A percentile compares a stretch with the other conserved stretches of the same genome.
Conservation (phyloP, 2,113 vertebrate genomes). For the Callipepla squamata region DNA sequence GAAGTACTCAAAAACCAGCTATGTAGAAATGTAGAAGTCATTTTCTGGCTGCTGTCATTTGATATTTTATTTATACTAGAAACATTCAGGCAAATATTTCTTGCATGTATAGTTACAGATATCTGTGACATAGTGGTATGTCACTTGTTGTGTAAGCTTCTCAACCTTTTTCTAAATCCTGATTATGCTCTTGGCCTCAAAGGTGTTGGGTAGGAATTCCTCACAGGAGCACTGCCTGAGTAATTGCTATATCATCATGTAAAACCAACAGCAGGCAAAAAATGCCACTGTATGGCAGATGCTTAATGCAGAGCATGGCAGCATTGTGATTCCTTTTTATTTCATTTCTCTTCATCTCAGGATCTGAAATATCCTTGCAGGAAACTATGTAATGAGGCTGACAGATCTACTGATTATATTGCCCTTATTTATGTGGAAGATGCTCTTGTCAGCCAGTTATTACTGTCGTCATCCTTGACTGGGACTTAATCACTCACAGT, state of each 20-base stretch:
- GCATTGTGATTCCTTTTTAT: background rate
- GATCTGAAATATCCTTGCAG: background rate
- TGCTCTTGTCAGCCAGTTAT: slow-evolving; percentile 4
- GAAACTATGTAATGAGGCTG: background rate
- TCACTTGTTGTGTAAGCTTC: background rate
- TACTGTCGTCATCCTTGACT: background rate
- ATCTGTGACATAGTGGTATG: background rate
- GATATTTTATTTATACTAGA: background rate
- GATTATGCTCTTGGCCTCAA: background rate
- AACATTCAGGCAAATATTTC: background rate
- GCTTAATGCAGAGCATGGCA: background rate
- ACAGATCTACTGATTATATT: background rate
- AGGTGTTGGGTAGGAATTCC: background rate
- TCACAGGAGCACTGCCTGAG: background rate
- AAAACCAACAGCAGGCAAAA: background rate
- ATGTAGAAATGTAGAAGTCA: background rate
- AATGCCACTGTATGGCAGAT: background rate
- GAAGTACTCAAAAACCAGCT: background rate
- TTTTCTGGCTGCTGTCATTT: background rate
- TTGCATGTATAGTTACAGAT: background rate
- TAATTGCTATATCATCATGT: background rate
- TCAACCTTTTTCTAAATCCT: background rate
- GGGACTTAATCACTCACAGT: slow-evolving; percentile 34
- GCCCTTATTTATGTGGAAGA: slow-evolving; percentile 4
- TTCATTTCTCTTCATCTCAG: background rate